These are phyloP conservation scores for Nannoperca obscura DNA, from an alignment of 2,797 vertebrate species.

Conservation along the genomic window DNA sequence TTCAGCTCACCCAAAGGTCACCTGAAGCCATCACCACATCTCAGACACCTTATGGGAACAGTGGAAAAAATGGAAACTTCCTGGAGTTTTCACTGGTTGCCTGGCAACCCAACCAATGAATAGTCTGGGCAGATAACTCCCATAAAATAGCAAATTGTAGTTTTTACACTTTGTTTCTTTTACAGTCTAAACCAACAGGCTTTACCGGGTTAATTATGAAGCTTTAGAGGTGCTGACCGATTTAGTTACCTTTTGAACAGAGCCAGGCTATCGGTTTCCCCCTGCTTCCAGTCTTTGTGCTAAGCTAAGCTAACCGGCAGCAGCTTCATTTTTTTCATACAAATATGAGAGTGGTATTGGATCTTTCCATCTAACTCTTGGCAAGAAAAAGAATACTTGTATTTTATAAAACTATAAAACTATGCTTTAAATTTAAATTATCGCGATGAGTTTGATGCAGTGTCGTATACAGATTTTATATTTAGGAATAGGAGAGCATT, in stretches of 20 bases:
- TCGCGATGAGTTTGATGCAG: background rate
- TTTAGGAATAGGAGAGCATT: background rate
- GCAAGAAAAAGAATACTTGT: background rate
- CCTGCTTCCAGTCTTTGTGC: background rate
- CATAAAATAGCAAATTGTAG: background rate
- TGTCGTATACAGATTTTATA: background rate
- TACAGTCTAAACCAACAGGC: background rate
- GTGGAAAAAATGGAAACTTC: too few relatives aligned
- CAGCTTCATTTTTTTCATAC: background rate
- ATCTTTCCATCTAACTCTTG: background rate
- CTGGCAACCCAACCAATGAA: background rate
- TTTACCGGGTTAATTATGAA: background rate
- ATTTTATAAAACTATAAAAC: background rate
- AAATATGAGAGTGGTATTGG: background rate
- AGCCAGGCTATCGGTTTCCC: background rate
- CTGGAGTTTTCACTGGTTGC: background rate
- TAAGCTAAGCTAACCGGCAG: background rate
- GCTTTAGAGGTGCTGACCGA: background rate
- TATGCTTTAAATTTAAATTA: background rate
- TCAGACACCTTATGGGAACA: slow-evolving; percentile 11
- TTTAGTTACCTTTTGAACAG: background rate
- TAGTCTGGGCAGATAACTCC: background rate
- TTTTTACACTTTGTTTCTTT: background rate
- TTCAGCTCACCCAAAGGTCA: slow-evolving; percentile 8
- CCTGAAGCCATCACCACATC: slow-evolving; percentile 2